A percentile compares a stretch with the other conserved stretches of the same genome.
These are phyloP conservation scores for Chalcosyrphus nemorum DNA, from an alignment of 2,888 invertebrate genomes.

Conservation along the genomic window DNA sequence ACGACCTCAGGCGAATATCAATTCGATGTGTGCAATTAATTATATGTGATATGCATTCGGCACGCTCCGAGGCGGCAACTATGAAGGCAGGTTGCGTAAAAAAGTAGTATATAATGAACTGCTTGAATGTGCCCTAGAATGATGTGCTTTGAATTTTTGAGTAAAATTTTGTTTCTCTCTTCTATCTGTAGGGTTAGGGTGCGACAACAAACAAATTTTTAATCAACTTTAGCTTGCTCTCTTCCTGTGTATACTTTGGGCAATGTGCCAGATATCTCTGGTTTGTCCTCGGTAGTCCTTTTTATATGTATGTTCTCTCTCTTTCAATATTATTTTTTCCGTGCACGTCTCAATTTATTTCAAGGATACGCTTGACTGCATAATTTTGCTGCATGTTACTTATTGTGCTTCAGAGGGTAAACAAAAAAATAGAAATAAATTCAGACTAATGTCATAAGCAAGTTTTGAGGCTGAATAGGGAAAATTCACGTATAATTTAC, in stretches of 20 bases:
- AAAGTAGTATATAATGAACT: background rate
- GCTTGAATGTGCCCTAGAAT: background rate
- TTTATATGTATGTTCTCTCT: background rate
- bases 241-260: background rate
- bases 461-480: background rate
- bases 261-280: constrained; percentile 24
- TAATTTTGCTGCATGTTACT: constrained; percentile 29
- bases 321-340: background rate
- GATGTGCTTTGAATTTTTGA: constrained; percentile 13
- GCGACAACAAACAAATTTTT: background rate
- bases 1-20: constrained; percentile 18
- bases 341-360: background rate
- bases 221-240: constrained; percentile 8
- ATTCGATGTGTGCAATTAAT: constrained; percentile 28
- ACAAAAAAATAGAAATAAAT: background rate
- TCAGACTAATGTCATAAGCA: constrained; percentile 10
- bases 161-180: background rate
- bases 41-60: constrained; percentile 21
- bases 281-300: constrained; percentile 1
- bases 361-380: constrained; percentile 37
- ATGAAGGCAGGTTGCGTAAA: background rate
- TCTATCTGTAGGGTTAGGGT: background rate
- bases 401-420: background rate
- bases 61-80: constrained; percentile 22
- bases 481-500: no score